A percentile compares a stretch with the other conserved stretches of the same genome.
These are phyloP conservation scores for Calycopis cecrops DNA, from an alignment of 1,140 invertebrate species.

Conservation along the genomic window DNA sequence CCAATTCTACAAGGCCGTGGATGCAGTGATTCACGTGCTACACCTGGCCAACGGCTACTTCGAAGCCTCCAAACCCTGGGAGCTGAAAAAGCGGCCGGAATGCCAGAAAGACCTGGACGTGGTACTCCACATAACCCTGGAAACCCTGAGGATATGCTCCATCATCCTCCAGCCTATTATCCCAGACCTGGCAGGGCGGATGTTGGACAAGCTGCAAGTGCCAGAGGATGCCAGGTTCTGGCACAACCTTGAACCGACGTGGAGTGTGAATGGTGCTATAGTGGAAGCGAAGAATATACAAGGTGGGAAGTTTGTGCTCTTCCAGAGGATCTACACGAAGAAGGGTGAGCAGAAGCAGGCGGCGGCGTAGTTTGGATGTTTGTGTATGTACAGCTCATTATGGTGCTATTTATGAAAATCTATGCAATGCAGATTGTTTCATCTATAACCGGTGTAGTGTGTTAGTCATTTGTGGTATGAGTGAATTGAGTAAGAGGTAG, in stretches of 20 bases:
- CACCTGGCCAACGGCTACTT: constrained; percentile 91
- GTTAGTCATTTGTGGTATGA: too few species aligned
- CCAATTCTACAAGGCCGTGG: constrained; percentile 90
- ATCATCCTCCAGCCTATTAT: constrained; percentile 91
- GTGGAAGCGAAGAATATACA: constrained; percentile 52
- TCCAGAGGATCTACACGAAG: constrained; percentile 50
- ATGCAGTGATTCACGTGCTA: constrained; percentile 83
- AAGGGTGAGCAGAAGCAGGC: constrained; percentile 35
- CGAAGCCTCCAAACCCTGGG: constrained; percentile 91
- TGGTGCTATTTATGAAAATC: too few species aligned
- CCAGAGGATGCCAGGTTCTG: constrained; percentile 42
- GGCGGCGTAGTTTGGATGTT: constrained; percentile 27
- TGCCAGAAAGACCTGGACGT: constrained; percentile 78
- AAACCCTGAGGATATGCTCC: constrained; percentile 85
- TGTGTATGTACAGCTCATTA: too few species aligned
- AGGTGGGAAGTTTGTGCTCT: constrained; percentile 57
- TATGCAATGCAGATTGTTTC: too few species aligned
- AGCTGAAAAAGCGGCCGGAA: constrained; percentile 76
- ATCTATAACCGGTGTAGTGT: too few species aligned
- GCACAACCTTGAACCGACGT: constrained; percentile 51
- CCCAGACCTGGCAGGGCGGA: constrained; percentile 80
- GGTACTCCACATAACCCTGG: constrained; percentile 88
- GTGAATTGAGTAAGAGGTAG: too few species aligned
- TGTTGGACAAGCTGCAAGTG: constrained; percentile 82
- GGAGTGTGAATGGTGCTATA: constrained; percentile 47